Base-by-base conservation (phyloP, 2,113 vertebrate genomes). In the Oreochromis aureus region DNA sequence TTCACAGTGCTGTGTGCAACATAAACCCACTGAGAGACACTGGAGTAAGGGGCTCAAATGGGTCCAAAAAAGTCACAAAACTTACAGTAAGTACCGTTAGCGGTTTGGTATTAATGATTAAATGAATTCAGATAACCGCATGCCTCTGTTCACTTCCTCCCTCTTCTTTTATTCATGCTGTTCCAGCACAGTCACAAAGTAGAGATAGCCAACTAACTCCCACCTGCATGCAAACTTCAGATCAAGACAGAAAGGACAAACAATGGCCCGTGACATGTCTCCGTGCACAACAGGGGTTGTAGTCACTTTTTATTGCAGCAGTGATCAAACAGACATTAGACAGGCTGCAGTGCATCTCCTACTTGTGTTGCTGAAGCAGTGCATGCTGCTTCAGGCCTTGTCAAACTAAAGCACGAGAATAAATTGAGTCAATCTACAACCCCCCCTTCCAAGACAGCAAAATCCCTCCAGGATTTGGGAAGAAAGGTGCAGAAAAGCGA, bases 251-350 rank as follows among this genome's bases (percentile, higher is more conserved):
- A 10, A 3, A 48, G 16, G 66, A 27, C 24, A 15, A 10, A 12
- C 24, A 22, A 32, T 6, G 53, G 6, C 12, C 36, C 15, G 0
- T 24, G 15, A 24, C 5, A 46, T 24, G 24, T 66, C 32, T 83
- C 18, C 5, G 3, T 41, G 80, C 61, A 59, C 36, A 81, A 8
- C 48, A 22, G 58, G 54, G 69, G 24, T 5, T 30, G 12, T 9
- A 66, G 69, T 73, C 73, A 73, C 86, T 80, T 87, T 80, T 36
- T 32, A 63, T 81, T 81, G 90, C 89, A 90, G 89, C 85, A 86
- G 85, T 59, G 73, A 78, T 32, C 73, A 51, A 51, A 89, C 39
- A 59, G 19, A n/a, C 32, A 55, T 12, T 44, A 85, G 41, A 59
- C 84, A 58, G 51, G 44, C 80, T 61, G 34, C 82, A 81, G 18